A percentile compares a stretch with the other conserved stretches of the same genome.
phyloP scores from a whole-genome alignment of 1,140 invertebrate species.

The Pemphigus obesinymphae region DNA sequence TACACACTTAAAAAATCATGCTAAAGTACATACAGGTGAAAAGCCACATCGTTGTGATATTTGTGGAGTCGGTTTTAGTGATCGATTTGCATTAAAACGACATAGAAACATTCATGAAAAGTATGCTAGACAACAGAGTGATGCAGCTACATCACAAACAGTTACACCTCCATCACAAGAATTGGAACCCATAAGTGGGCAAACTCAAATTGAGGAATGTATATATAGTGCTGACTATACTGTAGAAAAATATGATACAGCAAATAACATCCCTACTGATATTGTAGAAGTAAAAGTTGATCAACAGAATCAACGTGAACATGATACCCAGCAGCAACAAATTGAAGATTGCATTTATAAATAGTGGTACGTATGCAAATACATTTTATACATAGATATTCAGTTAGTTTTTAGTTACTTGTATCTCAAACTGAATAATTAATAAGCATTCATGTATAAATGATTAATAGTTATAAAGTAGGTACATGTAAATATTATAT shows the following conservation, averaged over 20 bases:
- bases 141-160: conserved; percentile 21
- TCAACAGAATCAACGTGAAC: conserved; percentile 31
- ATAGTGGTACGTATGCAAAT: background rate
- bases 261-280: conserved; percentile 36
- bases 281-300: conserved; percentile 39
- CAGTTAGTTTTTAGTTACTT: too few relatives aligned
- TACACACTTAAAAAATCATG: conserved; percentile 80
- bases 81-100: conserved; percentile 71
- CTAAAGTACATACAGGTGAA: conserved; percentile 57
- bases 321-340: conserved; percentile 24
- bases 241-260: conserved; percentile 27
- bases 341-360: conserved; percentile 39
- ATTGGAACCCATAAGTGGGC: conserved; percentile 27
- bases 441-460: too few relatives aligned
- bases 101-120: conserved; percentile 74
- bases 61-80: conserved; percentile 79
- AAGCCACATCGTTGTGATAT: conserved; percentile 64
- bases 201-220: conserved; percentile 35
- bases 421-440: background rate
- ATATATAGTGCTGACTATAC: conserved; percentile 30
- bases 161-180: conserved; percentile 15
- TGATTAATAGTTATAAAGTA: too few relatives aligned
- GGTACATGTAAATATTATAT: too few relatives aligned
- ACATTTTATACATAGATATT: background rate
- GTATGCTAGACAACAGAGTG: conserved; percentile 56